Base-by-base conservation (phyloP, 2,797 vertebrate species). In the Myoxocephalus aenaeus region DNA sequence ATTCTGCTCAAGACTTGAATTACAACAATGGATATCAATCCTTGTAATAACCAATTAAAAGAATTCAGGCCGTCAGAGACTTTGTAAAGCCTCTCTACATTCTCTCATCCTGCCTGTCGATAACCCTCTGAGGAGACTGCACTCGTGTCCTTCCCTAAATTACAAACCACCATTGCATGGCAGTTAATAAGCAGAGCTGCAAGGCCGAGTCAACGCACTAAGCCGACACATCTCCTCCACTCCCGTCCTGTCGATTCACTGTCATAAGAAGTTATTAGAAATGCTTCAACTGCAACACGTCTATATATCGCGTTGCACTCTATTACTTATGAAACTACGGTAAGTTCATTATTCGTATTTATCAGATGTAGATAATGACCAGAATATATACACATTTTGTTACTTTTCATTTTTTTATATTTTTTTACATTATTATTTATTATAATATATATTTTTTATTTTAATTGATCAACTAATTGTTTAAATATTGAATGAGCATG, bases 161-260 rank as follows among this genome's bases (percentile, higher is more conserved):
- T 73, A 84, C 80, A 82, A 76, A 73, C 67, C 75, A 38, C 67
- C 72, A 77, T 42, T 48, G 70, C 65, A 57, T 82, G 85, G 79
- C 76, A 65, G 79, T 62, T 85, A 70, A 77, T 77, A 77, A 57
- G 79, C 79, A 48, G 69, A 58, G 70, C 73, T 17, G 59, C 25
- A 36, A 29, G 7, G 20, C 29, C 7, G 56, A 2, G 56, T 56
- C 58, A 67, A 75, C 10, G 7, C 53, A 11, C 58, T 65, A 69
- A 80, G 61, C 36, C 5, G 40, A 65, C 75, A 68, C 65, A 44
- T 70, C 65, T 64, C 59, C 36, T 75, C 80, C 72, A 71, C 79
- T 71, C 36, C 63, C n/a, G 70, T 65, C 58, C 3, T 57, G 57
- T 75, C 57, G 27, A 62, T 54, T 73, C 22, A 7, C 67, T 6